Conservation (phyloP, 2,113 vertebrate genomes). For the Turnix velox region DNA sequence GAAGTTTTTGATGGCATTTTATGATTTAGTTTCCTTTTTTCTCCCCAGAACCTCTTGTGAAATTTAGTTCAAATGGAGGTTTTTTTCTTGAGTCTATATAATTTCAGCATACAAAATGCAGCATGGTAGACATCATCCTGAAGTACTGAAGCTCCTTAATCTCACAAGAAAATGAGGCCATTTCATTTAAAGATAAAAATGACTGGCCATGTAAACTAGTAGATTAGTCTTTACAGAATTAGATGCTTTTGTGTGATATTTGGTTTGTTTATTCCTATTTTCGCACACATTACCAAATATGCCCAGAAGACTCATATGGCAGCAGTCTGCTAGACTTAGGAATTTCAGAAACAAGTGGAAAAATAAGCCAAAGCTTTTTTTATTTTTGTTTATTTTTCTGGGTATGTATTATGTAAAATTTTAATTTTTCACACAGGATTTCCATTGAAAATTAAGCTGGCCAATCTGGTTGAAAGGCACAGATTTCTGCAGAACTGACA, state of each 20-base stretch:
- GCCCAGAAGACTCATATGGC: background rate
- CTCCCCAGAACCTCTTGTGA: background rate
- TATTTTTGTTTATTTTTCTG: background rate
- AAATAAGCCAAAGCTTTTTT: background rate
- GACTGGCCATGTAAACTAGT: background rate
- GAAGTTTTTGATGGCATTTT: background rate
- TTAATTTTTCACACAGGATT: background rate
- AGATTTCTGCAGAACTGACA: background rate
- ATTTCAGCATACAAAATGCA: background rate
- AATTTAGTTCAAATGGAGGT: background rate
- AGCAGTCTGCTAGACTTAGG: background rate
- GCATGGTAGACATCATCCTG: background rate
- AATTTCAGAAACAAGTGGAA: background rate
- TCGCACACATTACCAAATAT: background rate
- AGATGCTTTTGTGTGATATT: background rate
- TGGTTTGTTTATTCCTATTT: background rate
- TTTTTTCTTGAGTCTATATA: background rate
- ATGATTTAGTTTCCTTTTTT: background rate
- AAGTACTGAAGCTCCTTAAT: background rate
- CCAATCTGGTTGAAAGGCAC: background rate
- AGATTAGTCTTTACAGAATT: background rate
- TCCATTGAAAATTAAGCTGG: background rate
- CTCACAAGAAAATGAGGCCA: background rate
- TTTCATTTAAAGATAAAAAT: background rate
- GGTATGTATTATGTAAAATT: background rate